A percentile compares a stretch with the other conserved stretches of the same genome.
phyloP scores from a whole-genome alignment of 1,140 invertebrate species.

The Mamestra configurata region DNA sequence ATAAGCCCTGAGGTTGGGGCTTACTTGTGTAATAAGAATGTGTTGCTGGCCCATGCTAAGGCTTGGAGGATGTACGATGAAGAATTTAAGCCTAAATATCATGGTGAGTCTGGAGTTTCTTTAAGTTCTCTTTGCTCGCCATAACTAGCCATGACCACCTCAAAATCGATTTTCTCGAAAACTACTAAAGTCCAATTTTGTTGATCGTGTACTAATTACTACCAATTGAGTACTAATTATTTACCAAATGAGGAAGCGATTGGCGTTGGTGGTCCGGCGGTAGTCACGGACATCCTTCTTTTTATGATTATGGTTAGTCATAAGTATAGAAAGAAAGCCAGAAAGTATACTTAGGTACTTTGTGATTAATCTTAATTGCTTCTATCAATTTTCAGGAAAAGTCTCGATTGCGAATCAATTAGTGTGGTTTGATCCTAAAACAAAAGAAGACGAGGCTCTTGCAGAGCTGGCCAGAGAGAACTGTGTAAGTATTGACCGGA shows the following conservation, averaged over 20 bases:
- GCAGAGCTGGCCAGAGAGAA: slow-evolving; percentile 45
- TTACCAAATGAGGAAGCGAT: too few species aligned
- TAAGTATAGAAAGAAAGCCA: too few species aligned
- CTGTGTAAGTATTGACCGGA: slow-evolving; percentile 42
- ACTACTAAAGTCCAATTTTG: too few species aligned
- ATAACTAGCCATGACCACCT: too few species aligned
- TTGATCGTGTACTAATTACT: too few species aligned
- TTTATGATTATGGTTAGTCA: too few species aligned
- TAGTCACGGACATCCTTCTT: too few species aligned
- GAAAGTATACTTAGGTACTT: too few species aligned
- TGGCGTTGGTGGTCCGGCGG: too few species aligned
- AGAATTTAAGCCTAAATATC: slow-evolving; percentile 58
- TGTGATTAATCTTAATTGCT: neutral
- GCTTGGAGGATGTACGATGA: slow-evolving; percentile 64
- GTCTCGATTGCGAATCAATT: slow-evolving; percentile 50
- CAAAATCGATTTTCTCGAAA: too few species aligned
- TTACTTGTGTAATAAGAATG: slow-evolving; percentile 64
- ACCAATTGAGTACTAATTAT: too few species aligned
- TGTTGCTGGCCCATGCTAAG: slow-evolving; percentile 64
- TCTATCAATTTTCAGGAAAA: slow-evolving; percentile 68
- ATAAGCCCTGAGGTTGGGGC: slow-evolving; percentile 72
- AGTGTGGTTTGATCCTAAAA: slow-evolving; percentile 51
- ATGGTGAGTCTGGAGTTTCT: slow-evolving; percentile 65
- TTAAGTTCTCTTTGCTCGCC: too few species aligned
- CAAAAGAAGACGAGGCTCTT: slow-evolving; percentile 46